Evolutionary conservation across 2,888 invertebrate genomes (phyloP).

Genomic region (Xylota sylvarum): DNA sequence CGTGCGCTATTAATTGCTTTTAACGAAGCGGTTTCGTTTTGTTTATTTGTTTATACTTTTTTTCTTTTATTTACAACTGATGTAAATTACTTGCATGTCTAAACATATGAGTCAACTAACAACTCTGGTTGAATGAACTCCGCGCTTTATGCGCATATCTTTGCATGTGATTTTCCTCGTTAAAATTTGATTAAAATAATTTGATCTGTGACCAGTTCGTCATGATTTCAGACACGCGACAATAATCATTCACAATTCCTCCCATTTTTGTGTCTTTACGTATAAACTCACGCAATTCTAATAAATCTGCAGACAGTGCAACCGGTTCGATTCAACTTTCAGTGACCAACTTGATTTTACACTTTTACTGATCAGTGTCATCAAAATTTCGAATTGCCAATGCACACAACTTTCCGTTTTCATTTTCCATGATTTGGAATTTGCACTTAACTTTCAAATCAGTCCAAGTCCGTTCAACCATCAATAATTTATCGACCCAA

Average conservation of each 20-base stretch:
- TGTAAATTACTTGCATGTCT: neutral
- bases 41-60: too few species aligned
- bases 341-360: neutral
- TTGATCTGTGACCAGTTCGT: neutral
- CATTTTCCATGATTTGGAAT: neutral
- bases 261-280: neutral
- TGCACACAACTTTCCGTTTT: neutral
- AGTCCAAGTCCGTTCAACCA: conserved; percentile 18
- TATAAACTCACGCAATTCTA: neutral
- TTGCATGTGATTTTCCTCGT: neutral
- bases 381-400: neutral
- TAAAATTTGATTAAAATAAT: neutral
- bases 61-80: neutral
- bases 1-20: too few species aligned
- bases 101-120: neutral
- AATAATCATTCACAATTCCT: neutral
- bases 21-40: too few species aligned
- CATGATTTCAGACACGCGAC: neutral
- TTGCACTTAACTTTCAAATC: conserved; percentile 44
- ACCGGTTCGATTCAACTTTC: neutral
- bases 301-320: neutral
- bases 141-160: neutral
- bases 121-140: conserved; percentile 6
- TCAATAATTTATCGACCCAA: conserved; percentile 58
- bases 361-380: neutral